These are phyloP conservation scores for Pogonocichla stellata DNA, from an alignment of 2,113 vertebrate genomes.

Conservation along the genomic window DNA sequence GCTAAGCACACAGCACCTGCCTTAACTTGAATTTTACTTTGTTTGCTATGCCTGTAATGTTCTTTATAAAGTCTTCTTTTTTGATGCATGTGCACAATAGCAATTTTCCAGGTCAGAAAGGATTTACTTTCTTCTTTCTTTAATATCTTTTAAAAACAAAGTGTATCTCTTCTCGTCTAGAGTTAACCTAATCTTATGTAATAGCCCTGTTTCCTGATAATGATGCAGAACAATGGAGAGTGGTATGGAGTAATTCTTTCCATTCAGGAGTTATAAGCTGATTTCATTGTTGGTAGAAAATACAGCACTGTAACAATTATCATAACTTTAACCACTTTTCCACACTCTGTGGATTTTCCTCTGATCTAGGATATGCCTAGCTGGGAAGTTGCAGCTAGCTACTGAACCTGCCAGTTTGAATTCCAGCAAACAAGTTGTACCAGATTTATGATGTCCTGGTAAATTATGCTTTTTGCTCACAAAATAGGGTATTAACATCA, in stretches of 20 bases:
- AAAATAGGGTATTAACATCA: not conserved
- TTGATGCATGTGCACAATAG: not conserved
- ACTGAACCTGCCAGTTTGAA: not conserved
- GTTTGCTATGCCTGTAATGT: not conserved
- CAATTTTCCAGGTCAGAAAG: not conserved
- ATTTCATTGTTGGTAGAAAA: constrained; percentile 35
- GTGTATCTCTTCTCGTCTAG: not conserved
- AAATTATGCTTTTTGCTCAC: not conserved
- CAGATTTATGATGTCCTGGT: not conserved
- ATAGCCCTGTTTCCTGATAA: constrained; percentile 29
- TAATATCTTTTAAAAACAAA: not conserved
- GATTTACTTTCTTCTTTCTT: not conserved
- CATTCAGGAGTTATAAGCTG: constrained; percentile 18
- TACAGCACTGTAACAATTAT: constrained; percentile 20
- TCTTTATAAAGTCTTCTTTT: not conserved
- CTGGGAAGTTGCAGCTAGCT: not conserved
- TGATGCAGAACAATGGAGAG: constrained; percentile 11
- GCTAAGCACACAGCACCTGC: not conserved
- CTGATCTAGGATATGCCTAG: not conserved
- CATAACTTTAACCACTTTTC: constrained; percentile 33
- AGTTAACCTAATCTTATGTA: not conserved
- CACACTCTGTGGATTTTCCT: constrained; percentile 13
- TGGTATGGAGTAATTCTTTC: constrained; percentile 46
- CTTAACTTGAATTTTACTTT: not conserved
- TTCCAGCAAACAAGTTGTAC: not conserved